These are phyloP conservation scores for Drosophila paramelanica DNA, from an alignment of 2,888 invertebrate genomes.

Conservation along the genomic window DNA sequence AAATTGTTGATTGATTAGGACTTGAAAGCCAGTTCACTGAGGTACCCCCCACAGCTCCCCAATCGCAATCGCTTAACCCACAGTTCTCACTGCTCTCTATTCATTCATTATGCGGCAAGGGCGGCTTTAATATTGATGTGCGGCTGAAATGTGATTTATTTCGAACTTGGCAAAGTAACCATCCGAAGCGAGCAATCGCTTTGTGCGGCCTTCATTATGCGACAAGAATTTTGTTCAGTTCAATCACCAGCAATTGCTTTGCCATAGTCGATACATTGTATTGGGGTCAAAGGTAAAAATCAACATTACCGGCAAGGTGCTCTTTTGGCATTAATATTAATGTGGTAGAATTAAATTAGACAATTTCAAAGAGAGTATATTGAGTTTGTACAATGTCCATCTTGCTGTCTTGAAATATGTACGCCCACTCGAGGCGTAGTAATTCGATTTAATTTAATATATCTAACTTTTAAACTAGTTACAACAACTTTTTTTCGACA, in stretches of 20 bases:
- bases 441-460: too few relatives aligned
- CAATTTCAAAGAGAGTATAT: too few relatives aligned
- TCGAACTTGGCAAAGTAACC: constrained; percentile 15
- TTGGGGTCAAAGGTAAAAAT: constrained; percentile 37
- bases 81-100: constrained; percentile 8
- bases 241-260: constrained; percentile 45
- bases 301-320: constrained; percentile 7
- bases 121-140: constrained; percentile 50
- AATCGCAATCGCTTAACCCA: neutral
- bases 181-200: neutral
- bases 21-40: constrained; percentile 45
- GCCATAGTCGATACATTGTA: constrained; percentile 54
- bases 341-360: neutral
- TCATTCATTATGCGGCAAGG: neutral
- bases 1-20: constrained; percentile 53
- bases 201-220: constrained; percentile 45
- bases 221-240: constrained; percentile 46
- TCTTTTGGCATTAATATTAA: neutral
- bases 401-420: too few relatives aligned
- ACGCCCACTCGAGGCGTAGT: too few relatives aligned
- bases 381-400: too few relatives aligned
- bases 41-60: neutral
- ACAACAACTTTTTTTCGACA: too few relatives aligned
- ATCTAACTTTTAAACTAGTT: too few relatives aligned
- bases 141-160: constrained; percentile 53